These are phyloP conservation scores for Ecdyonurus torrentis DNA, from an alignment of 2,888 invertebrate genomes.

Conservation along the genomic window DNA sequence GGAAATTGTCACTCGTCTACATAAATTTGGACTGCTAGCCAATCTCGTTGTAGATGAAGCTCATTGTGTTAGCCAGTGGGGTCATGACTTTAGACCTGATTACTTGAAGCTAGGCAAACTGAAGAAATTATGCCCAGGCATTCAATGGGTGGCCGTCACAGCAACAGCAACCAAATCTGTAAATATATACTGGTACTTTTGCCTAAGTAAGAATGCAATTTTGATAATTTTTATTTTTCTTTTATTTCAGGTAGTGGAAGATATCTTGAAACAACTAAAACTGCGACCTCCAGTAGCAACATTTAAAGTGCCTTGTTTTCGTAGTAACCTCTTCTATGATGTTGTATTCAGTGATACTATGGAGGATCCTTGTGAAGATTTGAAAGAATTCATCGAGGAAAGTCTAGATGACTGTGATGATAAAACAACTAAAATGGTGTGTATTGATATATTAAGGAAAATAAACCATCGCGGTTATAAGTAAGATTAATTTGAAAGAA, in stretches of 20 bases:
- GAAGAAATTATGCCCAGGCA: conserved; percentile 36
- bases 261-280: conserved; percentile 59
- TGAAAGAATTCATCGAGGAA: conserved; percentile 53
- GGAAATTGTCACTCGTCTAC: conserved; percentile 46
- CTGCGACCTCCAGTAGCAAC: conserved; percentile 45
- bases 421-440: conserved; percentile 29
- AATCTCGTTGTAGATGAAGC: conserved; percentile 95
- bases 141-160: conserved; percentile 82
- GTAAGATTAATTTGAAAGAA: too few relatives aligned
- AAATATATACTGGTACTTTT: conserved; percentile 10
- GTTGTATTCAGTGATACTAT: conserved; percentile 75
- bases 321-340: conserved; percentile 89
- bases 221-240: conserved; percentile 8
- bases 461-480: too few relatives aligned
- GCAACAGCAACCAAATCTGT: conserved; percentile 73
- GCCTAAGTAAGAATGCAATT: conserved; percentile 22
- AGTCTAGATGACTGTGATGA: conserved; percentile 43
- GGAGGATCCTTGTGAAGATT: conserved; percentile 62
- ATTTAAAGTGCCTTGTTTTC: conserved; percentile 78
- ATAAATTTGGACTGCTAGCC: conserved; percentile 59
- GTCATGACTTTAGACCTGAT: conserved; percentile 93
- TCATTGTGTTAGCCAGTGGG: conserved; percentile 97
- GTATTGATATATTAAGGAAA: too few relatives aligned
- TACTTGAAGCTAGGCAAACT: conserved; percentile 74
- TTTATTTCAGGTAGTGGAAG: conserved; percentile 50